Conservation (phyloP, 2,113 vertebrate species). For the Pygoscelis antarcticus region DNA sequence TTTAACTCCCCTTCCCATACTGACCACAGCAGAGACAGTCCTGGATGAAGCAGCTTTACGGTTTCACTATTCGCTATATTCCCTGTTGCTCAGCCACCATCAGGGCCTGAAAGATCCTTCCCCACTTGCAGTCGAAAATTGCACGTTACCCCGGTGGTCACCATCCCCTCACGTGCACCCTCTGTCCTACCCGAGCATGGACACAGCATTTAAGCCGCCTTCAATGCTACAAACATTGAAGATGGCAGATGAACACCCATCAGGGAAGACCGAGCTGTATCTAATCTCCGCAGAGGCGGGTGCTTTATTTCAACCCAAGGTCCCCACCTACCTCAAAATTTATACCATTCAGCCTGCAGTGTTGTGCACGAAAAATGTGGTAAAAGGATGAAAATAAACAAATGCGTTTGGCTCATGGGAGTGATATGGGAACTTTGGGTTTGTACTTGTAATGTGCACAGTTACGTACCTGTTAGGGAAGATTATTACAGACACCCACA, state of each 20-base stretch:
- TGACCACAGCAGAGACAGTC: not conserved
- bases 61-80: not conserved
- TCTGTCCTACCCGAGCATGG: fast-evolving
- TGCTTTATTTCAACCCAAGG: not conserved
- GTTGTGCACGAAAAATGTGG: not conserved
- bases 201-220: not conserved
- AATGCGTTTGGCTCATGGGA: not conserved
- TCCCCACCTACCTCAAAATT: not conserved
- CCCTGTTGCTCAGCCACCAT: not conserved
- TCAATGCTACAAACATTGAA: not conserved
- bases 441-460: not conserved
- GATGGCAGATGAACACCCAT: not conserved
- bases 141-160: not conserved
- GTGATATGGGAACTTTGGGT: not conserved
- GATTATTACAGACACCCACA: not conserved
- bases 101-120: not conserved
- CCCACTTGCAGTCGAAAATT: not conserved
- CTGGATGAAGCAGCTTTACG: not conserved
- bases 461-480: not conserved
- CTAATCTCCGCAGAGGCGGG: not conserved
- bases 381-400: not conserved
- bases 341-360: not conserved
- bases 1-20: not conserved
- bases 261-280: not conserved
- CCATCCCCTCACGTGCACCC: not conserved